Percentiles rank a stretch among this genome's conserved stretches.
These are phyloP conservation scores for Lepidurus apus DNA, from an alignment of 1,140 invertebrate species.

Conservation along the genomic window DNA sequence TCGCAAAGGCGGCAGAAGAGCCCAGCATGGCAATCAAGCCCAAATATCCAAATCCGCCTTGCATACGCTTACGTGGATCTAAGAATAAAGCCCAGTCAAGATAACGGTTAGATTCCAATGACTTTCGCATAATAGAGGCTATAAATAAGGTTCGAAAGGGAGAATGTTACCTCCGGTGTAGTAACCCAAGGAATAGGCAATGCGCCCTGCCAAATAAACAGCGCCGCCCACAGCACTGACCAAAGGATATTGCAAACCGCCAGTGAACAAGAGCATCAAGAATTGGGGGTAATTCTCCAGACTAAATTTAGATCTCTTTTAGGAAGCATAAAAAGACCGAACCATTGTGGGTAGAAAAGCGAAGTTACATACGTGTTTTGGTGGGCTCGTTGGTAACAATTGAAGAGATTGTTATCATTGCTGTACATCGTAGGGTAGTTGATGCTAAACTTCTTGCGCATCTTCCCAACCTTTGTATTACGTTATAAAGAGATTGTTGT, in stretches of 20 bases:
- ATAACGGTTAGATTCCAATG: constrained; percentile 15
- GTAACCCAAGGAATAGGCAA: constrained; percentile 50
- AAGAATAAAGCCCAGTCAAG: constrained; percentile 36
- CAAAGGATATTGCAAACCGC: constrained; percentile 48
- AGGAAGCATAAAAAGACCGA: not conserved
- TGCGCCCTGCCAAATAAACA: constrained; percentile 46
- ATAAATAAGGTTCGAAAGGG: not conserved
- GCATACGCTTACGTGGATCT: constrained; percentile 46
- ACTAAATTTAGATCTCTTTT: constrained; percentile 36
- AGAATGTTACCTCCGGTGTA: constrained; percentile 48
- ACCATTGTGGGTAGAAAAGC: not conserved
- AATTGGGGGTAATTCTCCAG: constrained; percentile 48
- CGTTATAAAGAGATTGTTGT: not conserved
- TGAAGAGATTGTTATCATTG: constrained; percentile 45
- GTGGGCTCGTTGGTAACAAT: constrained; percentile 50
- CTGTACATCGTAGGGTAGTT: constrained; percentile 49
- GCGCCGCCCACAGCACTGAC: constrained; percentile 45
- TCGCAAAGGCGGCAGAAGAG: constrained; percentile 42
- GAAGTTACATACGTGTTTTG: constrained; percentile 49
- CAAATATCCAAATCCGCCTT: constrained; percentile 47
- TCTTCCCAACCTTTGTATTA: constrained; percentile 41
- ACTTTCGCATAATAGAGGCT: constrained; percentile 34
- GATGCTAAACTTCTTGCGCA: constrained; percentile 43
- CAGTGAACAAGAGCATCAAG: constrained; percentile 45
- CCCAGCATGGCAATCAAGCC: constrained; percentile 45